phyloP scores from a whole-genome alignment of 2,113 vertebrate genomes.

The human region DNA sequence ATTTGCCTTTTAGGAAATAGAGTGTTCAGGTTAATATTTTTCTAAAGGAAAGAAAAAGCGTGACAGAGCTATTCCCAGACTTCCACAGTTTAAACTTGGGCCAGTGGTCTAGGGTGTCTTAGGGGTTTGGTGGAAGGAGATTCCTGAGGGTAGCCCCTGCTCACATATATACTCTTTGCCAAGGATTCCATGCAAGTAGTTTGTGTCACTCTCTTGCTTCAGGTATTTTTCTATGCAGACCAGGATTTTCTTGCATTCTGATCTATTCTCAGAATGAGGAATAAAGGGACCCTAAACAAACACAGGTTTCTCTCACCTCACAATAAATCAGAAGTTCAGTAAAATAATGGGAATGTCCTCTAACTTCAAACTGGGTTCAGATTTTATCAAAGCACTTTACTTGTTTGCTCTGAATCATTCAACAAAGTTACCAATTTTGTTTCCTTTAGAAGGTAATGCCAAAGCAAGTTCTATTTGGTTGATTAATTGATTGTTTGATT shows the following conservation, averaged over 20 bases:
- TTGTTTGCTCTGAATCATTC: neutral
- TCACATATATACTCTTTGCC: too few relatives aligned
- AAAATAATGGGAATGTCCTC: neutral
- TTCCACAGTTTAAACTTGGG: too few relatives aligned
- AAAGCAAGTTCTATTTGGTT: neutral
- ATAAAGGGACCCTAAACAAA: neutral
- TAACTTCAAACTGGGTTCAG: neutral
- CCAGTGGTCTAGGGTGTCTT: neutral
- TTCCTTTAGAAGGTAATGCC: neutral
- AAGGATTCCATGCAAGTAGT: neutral
- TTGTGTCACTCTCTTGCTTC: fast-evolving
- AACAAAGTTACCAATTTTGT: fast-evolving
- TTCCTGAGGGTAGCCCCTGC: neutral
- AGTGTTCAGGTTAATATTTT: neutral
- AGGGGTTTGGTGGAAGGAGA: neutral
- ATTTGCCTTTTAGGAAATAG: neutral
- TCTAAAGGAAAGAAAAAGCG: neutral
- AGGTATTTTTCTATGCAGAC: neutral
- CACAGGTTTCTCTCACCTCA: neutral
- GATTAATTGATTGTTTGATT: neutral
- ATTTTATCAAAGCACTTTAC: neutral
- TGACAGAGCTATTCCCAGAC: neutral
- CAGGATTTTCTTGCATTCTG: neutral
- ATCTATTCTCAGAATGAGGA: neutral
- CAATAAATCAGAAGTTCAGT: neutral